phyloP scores from a whole-genome alignment of 1,140 invertebrate genomes.

The Trichogramma pretiosum region DNA sequence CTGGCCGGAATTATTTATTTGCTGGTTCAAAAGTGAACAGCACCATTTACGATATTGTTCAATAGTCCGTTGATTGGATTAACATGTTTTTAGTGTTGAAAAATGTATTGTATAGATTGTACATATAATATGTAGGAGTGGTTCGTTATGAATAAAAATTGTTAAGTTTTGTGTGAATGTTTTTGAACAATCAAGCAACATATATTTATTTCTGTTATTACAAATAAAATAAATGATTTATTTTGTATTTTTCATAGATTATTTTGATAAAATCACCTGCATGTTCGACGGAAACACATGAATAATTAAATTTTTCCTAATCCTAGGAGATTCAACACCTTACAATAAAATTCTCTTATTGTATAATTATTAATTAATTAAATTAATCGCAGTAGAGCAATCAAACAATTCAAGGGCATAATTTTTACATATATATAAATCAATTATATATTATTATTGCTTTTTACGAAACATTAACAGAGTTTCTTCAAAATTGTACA shows the following conservation, averaged over 20 bases:
- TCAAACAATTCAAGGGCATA: too few species aligned
- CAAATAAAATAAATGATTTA: conserved; percentile 29
- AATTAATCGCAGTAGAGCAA: too few species aligned
- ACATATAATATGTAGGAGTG: neutral
- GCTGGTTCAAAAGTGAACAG: conserved; percentile 21
- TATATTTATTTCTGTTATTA: conserved; percentile 20
- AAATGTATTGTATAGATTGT: neutral
- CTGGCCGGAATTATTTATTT: conserved; percentile 23
- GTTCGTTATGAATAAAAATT: neutral
- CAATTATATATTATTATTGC: too few species aligned
- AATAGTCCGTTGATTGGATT: too few species aligned
- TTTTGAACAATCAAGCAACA: conserved; percentile 1
- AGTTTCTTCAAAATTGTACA: too few species aligned
- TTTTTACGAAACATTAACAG: too few species aligned
- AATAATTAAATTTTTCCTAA: too few species aligned
- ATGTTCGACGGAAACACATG: too few species aligned
- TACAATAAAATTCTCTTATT: conserved; percentile 20
- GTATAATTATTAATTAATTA: conserved; percentile 7
- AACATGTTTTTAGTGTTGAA: too few species aligned
- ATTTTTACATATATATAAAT: too few species aligned
- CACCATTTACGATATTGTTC: conserved; percentile 23
- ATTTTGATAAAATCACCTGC: too few species aligned
- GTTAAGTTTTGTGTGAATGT: neutral
- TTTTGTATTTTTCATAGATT: conserved; percentile 25
- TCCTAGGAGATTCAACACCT: conserved; percentile 29